phyloP scores from a whole-genome alignment of 2,113 vertebrate genomes.

The Erpornis zantholeuca region DNA sequence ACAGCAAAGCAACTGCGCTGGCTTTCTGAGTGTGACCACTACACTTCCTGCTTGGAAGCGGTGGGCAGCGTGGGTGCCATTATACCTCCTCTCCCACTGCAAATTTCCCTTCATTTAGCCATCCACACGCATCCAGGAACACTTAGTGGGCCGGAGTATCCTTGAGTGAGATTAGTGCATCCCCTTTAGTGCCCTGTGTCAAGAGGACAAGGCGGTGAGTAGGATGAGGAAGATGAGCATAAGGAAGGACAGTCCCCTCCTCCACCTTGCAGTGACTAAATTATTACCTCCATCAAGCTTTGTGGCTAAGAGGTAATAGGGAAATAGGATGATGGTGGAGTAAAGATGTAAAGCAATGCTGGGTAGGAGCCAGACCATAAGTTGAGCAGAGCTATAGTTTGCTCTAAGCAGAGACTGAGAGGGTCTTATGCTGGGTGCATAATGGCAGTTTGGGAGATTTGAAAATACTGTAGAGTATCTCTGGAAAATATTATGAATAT shows the following conservation, averaged over 20 bases:
- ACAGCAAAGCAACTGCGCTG: not conserved
- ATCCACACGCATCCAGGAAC: not conserved
- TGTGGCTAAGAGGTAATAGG: not conserved
- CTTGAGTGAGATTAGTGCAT: not conserved
- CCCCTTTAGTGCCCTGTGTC: not conserved
- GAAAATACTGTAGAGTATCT: not conserved
- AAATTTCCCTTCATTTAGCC: not conserved
- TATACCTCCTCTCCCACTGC: not conserved
- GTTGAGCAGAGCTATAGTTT: not conserved
- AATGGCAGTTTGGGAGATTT: not conserved
- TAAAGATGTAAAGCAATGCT: not conserved
- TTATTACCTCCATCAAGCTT: not conserved
- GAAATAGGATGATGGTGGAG: not conserved
- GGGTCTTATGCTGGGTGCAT: not conserved
- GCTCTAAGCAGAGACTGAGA: not conserved
- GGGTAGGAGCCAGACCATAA: not conserved
- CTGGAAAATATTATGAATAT: not conserved
- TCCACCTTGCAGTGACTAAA: not conserved
- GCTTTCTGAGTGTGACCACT: conserved; percentile 25
- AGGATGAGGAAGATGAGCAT: not conserved
- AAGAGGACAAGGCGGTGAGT: not conserved
- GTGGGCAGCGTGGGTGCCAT: not conserved
- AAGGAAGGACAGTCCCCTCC: not conserved
- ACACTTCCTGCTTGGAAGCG: not conserved
- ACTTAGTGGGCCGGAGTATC: not conserved